Base-by-base conservation (phyloP, 1,140 invertebrate genomes). In the Chrysoperla carnea region DNA sequence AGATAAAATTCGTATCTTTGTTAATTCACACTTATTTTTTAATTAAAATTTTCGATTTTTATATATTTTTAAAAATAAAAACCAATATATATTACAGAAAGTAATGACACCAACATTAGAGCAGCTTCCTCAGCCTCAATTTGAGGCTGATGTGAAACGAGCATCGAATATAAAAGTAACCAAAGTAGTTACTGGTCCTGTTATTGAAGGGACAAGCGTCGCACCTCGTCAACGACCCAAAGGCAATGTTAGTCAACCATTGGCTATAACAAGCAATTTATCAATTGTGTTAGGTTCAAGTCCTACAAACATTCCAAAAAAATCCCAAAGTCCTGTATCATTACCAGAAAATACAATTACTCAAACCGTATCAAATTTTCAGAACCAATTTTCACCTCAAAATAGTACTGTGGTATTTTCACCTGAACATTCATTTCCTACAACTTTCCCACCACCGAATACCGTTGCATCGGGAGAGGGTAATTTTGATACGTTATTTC, bases 191-290 rank as follows among this genome's bases (percentile, higher is more conserved):
- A 58, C 66, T 37, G 57, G 68, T 8, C 60, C 71, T 12, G 46
- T 70, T 14, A 64, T 75, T n/a, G 69, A 78, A 52, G 73, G 78
- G 50, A 91, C 87, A 5, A 85, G 82, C 39, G 85, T 91, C 6
- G 82, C 81, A 11, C 87, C 87, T 6, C 64, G 86, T 37, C 84
- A 89, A 55, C 66, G 87, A 47, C 87, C 86, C 8, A 89, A 90
- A 55, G 78, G 72, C 43, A 64, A 55, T 36, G 48, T 63, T 5
- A 57, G 58, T 31, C 59, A 61, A 35, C 61, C 62, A 2, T 53
- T 63, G 15, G 64, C 60, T 46, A 49, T 60, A 9, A 55, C 50
- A 31, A 12, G 8, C 8, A 56, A 58, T 15, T 51, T 69, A 40
- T 63, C 66, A n/a, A 48, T 69, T 8, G 65, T 60, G 0, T 47